Evolutionary conservation across 2,797 vertebrate genomes (phyloP).

Genomic region (Spea hammondii): DNA sequence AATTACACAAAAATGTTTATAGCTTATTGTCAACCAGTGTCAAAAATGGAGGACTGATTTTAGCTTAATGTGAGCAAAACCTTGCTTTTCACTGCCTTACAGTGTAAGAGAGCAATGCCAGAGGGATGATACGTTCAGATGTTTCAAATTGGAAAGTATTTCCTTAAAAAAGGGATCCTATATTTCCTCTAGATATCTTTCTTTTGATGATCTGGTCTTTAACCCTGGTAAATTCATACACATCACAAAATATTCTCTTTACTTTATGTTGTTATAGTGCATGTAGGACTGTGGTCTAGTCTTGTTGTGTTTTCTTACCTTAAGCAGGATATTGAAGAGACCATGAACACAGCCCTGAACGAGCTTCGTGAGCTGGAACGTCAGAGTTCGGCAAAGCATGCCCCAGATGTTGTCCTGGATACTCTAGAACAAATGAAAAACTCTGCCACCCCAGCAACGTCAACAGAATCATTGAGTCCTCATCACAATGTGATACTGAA

Average conservation of each 20-base stretch:
- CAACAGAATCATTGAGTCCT: constrained; percentile 76
- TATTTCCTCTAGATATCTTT: too few species aligned
- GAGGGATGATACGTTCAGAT: too few species aligned
- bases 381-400: constrained; percentile 92
- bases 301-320: constrained; percentile 1
- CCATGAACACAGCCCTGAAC: constrained; percentile 95
- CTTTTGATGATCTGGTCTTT: neutral
- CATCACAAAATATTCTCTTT: neutral
- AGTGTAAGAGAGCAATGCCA: too few species aligned
- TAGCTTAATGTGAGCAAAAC: too few species aligned
- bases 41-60: too few species aligned
- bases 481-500: constrained; percentile 70
- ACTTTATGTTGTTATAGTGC: neutral
- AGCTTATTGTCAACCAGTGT: too few species aligned
- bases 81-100: too few species aligned
- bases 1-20: too few species aligned
- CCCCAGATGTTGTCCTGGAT: constrained; percentile 96
- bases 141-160: too few species aligned
- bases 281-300: constrained; percentile 13
- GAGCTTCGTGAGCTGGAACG: constrained; percentile 95
- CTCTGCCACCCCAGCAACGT: constrained; percentile 68
- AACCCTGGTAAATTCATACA: neutral
- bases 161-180: too few species aligned
- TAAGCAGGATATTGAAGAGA: constrained; percentile 94
- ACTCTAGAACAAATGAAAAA: constrained; percentile 93